phyloP scores from a whole-genome alignment of 2,888 invertebrate species.

The Busseola fusca region DNA sequence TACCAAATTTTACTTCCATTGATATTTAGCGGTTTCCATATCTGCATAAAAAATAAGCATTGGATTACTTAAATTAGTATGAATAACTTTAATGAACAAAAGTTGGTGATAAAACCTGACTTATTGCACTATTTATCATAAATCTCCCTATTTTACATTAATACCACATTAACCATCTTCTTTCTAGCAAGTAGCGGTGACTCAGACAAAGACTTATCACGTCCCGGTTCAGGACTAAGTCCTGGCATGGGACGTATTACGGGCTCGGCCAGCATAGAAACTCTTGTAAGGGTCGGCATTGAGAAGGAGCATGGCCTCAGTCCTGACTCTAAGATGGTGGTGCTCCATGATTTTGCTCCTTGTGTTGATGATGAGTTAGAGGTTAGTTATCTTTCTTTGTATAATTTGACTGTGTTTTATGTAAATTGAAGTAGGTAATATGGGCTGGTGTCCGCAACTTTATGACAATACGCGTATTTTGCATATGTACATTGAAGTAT shows the following conservation, averaged over 20 bases:
- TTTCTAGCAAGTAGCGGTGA: slow-evolving; percentile 92
- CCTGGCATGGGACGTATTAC: slow-evolving; percentile 97
- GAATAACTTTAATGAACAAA: background rate
- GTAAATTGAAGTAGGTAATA: background rate
- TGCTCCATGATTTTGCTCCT: slow-evolving; percentile 97
- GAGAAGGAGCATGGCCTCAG: slow-evolving; percentile 97
- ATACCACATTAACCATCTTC: too few relatives aligned
- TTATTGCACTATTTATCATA: background rate
- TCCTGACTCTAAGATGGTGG: slow-evolving; percentile 98
- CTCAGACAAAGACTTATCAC: slow-evolving; percentile 92
- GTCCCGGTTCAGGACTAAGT: slow-evolving; percentile 90
- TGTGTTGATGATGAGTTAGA: slow-evolving; percentile 98
- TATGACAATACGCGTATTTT: too few relatives aligned
- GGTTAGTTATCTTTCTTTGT: slow-evolving; percentile 80
- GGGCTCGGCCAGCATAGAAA: slow-evolving; percentile 97
- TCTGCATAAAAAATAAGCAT: background rate
- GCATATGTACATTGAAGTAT: background rate
- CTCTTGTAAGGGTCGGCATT: slow-evolving; percentile 95
- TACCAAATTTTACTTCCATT: background rate
- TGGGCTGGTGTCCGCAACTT: too few relatives aligned
- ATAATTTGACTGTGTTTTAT: background rate
- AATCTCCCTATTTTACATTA: background rate
- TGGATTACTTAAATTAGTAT: background rate
- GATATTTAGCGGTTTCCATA: background rate
- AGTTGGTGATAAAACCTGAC: background rate